Conservation (phyloP, 1,140 invertebrate species). For the Lordiphosa collinella region DNA sequence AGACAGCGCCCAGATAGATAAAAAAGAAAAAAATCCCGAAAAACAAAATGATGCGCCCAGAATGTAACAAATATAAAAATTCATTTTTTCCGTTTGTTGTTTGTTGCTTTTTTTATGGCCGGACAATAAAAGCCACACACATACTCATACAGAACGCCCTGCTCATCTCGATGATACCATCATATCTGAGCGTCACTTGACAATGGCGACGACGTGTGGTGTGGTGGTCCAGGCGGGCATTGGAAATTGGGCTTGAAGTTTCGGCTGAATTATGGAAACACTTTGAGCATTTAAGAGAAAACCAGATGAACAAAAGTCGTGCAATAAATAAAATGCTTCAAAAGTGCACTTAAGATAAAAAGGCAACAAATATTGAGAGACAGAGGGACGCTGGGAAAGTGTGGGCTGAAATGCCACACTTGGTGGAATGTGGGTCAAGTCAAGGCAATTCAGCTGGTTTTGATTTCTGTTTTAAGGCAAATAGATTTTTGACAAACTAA, state of each 20-base stretch:
- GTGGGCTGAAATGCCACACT: constrained; percentile 10
- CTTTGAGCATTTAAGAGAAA: constrained; percentile 36
- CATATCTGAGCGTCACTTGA: constrained; percentile 63
- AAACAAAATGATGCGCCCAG: constrained; percentile 41
- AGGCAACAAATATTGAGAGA: constrained; percentile 19
- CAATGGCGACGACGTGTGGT: constrained; percentile 67
- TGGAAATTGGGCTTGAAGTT: constrained; percentile 30
- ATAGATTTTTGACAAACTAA: neutral
- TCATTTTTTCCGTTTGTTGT: constrained; percentile 35
- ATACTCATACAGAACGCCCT: constrained; percentile 33
- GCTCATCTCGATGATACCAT: constrained; percentile 54
- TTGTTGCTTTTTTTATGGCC: constrained; percentile 46
- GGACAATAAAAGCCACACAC: constrained; percentile 67
- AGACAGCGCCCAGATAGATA: constrained; percentile 51
- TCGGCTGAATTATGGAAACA: constrained; percentile 61
- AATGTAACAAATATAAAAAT: constrained; percentile 57
- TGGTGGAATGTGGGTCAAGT: constrained; percentile 56
- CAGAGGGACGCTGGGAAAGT: constrained; percentile 5
- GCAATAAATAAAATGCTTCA: constrained; percentile 74
- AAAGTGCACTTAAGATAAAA: constrained; percentile 72
- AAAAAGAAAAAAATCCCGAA: constrained; percentile 22
- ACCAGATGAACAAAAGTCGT: constrained; percentile 49
- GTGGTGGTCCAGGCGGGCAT: constrained; percentile 32
- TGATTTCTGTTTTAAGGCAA: constrained; percentile 8
- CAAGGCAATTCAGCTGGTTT: constrained; percentile 1